Evolutionary conservation across 2,888 invertebrate species (phyloP), one percentile per base, ranked within the genome.

Genomic region (Drosophila quinaria): DNA sequence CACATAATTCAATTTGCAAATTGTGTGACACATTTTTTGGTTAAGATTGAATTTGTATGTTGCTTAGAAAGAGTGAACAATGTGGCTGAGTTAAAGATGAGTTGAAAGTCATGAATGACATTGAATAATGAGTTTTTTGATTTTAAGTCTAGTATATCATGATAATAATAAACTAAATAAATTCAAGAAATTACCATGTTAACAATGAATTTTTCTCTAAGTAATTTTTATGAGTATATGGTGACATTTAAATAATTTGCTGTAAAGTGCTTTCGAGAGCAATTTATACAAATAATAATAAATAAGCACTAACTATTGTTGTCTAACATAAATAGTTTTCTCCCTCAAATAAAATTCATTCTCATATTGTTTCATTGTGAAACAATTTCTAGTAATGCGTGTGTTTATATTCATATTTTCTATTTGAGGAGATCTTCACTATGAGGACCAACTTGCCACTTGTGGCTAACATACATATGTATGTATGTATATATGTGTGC

Each of bases 391-490:
- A 50, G 49, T 8, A n/a, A 10, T 22, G 29, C 29, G 35, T 51
- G 3, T 39, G 15, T 41, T 42, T 41, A 3, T 31, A 31, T 42
- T 54, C 10, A 22, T 44, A 15, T 55, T 33, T 33, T 55, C 10
- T 50, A 39, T 58, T 71, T 61, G 66, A 71, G 17, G 41, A 31
- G 50, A 22, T 31, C 37, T 29, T n/a, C 33, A 46, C 46, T 29
- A 41, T 42, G 50, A 4, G 10, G 35, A 13, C 25, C 37, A 19
- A 15, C 47, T 68, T 50, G 33, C 42, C 74, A 69, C 63, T 74
- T 78, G 74, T 68, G 78, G 52, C 39, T 47, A 39, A 33, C 19
- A 11, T 17, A 11, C 33, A 4, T 49, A 4, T 19, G 31, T 17
- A 11, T 49, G 17, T 19, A 17, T 49, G 10, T 49, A 6, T 19